Evolutionary conservation across 1,140 invertebrate species (phyloP), one percentile per base, ranked within the genome.

Genomic region (Macrotrachela quadricornifera): DNA sequence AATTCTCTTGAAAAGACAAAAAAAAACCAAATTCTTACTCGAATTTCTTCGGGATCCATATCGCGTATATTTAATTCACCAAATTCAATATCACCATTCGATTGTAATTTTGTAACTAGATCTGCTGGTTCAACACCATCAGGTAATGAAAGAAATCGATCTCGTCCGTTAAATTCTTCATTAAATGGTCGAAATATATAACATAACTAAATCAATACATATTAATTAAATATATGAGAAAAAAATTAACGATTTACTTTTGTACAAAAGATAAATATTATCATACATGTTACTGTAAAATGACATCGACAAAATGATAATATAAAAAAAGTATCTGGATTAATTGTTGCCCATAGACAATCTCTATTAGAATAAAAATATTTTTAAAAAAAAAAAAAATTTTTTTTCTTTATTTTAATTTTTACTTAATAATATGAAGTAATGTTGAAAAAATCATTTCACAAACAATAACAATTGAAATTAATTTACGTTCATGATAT

Each of bases 11-110:
- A 10, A 37, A 46, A 30, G 14, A 56, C 0, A 44, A 16, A 16
- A 53, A 37, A 40, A 41, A 51, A 55, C n/a, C n/a, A n/a, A n/a
- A n/a, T n/a, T n/a, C 57, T 61, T 67, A 79, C 78, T 61, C 83
- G 72, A 58, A 88, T 87, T 67, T 88, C 85, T 65, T 88, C 84
- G 1, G 83, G 81, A 62, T 80, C 82, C 82, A 85, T 84, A 63
- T 85, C 82, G 38, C 79, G 75, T 56, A 85, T 72, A 59, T 81
- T 85, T 46, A 87, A 78, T 64, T 88, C 82, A 16, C 78, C 78
- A 47, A 82, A 79, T 63, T 87, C 84, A 36, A 81, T 79, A 57
- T 85, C 83, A 57, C 81, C 80, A 56, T 79, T 79, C 3, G 21
- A 2, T 30, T 30, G 21, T 30, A 30, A 30, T 30, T 30, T 30